Percentiles rank a stretch among this genome's conserved stretches.
phyloP scores from a whole-genome alignment of 2,888 invertebrate genomes.

The Nomada flava region DNA sequence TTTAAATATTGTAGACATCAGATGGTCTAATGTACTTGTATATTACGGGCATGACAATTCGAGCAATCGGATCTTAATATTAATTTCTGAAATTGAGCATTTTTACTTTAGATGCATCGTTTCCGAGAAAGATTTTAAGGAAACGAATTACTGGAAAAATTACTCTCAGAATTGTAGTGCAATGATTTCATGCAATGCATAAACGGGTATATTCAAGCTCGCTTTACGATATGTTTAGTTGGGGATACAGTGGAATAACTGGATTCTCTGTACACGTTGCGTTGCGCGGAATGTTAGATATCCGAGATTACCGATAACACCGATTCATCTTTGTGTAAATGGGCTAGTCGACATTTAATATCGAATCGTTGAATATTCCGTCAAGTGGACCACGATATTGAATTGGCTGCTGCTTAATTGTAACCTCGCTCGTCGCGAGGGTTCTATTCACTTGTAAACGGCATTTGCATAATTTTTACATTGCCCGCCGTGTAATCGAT shows the following conservation, averaged over 20 bases:
- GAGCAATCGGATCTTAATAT: too few relatives aligned
- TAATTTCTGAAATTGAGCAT: not conserved
- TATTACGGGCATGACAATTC: too few relatives aligned
- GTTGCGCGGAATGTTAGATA: slow-evolving; percentile 9
- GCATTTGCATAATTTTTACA: slow-evolving; percentile 84
- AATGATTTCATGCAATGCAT: too few relatives aligned
- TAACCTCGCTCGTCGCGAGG: slow-evolving; percentile 80
- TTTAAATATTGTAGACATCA: not conserved
- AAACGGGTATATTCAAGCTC: not conserved
- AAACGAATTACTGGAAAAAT: too few relatives aligned
- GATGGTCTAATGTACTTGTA: too few relatives aligned
- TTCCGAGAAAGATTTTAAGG: too few relatives aligned
- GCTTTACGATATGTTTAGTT: not conserved
- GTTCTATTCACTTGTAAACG: slow-evolving; percentile 81
- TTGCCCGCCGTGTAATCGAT: slow-evolving; percentile 78
- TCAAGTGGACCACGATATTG: slow-evolving; percentile 83
- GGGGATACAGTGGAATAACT: not conserved
- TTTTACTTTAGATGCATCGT: not conserved
- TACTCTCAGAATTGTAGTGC: not conserved
- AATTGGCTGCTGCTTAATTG: slow-evolving; percentile 83
- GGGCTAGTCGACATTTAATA: slow-evolving; percentile 81
- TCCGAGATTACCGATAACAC: slow-evolving; percentile 39
- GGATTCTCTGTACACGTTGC: not conserved
- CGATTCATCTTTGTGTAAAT: slow-evolving; percentile 76
- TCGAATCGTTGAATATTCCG: slow-evolving; percentile 81